Evolutionary conservation across 2,888 invertebrate genomes (phyloP), one percentile per base, ranked within the genome.

Genomic region (Apamea anceps): DNA sequence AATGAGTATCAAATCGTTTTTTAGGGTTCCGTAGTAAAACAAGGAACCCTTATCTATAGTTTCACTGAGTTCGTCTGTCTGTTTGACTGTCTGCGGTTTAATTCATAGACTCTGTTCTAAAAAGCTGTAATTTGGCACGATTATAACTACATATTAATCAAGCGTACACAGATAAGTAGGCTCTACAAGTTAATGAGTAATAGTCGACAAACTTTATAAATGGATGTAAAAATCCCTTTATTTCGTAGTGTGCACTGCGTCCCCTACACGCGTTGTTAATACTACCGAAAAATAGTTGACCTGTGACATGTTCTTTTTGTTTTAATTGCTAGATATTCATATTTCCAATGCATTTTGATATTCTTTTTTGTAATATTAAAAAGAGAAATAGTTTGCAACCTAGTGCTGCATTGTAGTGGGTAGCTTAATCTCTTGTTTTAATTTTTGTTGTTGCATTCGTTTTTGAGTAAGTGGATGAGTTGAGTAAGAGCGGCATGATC

Each of bases 1-100:
- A 80, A 70, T 77, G 68, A 66, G 65, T 32, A 71, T 25, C 4
- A 77, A 73, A 66, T n/a, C 3, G 57, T 42, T 60, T 60, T 62
- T 63, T 60, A n/a, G n/a, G 21, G n/a, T 72, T 42, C 63, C 2
- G n/a, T 63, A 72, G 18, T 72, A 63, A 42, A 72, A 42, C 37
- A 72, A 37, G 28, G 21, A 21, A 68, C 12, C 28, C 21, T 48
- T 70, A 13, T 25, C 4, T 12, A 60, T 13, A 48, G 13, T 70
- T 28, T 48, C 45, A 6, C 6, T 7, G 21, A 68, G 28, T 6
- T 18, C 21, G 28, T 12, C 10, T 67, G 42, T 60, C 15, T n/a
- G 13, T 25, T 37, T 67, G 21, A n/a, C 2, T 18, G 10, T 70
- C 13, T 4, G 28, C 21, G 12, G 13, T 68, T 48, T n/a, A 45